These are phyloP conservation scores for Amphiprion percula DNA, from an alignment of 2,113 vertebrate genomes.

Conservation along the genomic window DNA sequence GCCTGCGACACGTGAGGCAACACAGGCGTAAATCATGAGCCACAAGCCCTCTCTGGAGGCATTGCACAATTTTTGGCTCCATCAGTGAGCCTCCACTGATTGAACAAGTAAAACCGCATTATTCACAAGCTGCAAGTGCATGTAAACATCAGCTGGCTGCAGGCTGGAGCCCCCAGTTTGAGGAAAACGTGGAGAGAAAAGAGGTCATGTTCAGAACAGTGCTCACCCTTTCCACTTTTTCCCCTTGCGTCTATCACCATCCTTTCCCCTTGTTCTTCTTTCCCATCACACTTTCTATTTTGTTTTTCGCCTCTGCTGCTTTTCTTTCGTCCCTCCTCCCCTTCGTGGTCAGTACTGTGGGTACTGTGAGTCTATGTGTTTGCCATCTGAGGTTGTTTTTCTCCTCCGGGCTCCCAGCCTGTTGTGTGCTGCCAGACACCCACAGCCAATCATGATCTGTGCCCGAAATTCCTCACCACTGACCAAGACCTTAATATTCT, in stretches of 20 bases:
- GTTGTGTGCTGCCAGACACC: conserved; percentile 60
- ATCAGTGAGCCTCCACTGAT: background rate
- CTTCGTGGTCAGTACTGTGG: conserved; percentile 1
- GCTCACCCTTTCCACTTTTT: no score
- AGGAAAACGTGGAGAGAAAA: background rate
- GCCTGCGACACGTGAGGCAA: background rate
- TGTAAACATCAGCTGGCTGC: background rate
- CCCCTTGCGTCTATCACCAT: no score
- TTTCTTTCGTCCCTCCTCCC: background rate
- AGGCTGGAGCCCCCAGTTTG: background rate
- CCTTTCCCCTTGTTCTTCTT: background rate
- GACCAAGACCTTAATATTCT: conserved; percentile 46
- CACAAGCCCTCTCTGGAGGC: background rate
- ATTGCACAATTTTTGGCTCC: conserved; percentile 17
- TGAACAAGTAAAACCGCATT: conserved; percentile 39
- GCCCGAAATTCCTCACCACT: conserved; percentile 73
- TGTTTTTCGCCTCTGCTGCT: background rate
- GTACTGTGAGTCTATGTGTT: conserved; percentile 13
- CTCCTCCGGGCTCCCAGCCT: conserved; percentile 47
- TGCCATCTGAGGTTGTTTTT: conserved; percentile 71
- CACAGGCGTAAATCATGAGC: background rate
- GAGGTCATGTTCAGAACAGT: background rate
- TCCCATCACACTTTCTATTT: background rate
- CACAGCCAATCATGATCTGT: conserved; percentile 59
- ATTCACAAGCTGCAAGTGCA: background rate